Base-by-base conservation (phyloP, 2,113 vertebrate genomes). In the Chionodraco myersi region DNA sequence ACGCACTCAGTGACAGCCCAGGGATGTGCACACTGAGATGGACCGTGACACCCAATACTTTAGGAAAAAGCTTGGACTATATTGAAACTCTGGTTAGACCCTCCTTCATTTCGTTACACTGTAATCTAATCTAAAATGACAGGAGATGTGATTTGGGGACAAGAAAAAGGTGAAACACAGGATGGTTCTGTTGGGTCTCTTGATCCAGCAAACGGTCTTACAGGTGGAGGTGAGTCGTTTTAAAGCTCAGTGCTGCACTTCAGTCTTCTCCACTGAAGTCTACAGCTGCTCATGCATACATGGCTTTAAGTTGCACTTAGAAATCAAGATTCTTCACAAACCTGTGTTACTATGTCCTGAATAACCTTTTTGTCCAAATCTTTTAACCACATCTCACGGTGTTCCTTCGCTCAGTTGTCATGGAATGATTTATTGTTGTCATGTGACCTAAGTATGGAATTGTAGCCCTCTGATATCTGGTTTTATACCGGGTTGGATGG, bases 11-110 rank as follows among this genome's bases (percentile, higher is more conserved):
- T 41, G 41, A 56, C 62, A 77, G 51, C 18, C 30, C 68, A 52
- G 73, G 68, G 68, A 77, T 48, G 63, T 18, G 23, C 62, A 53
- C 63, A 67, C 49, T 58, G 14, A 76, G 60, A 34, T 47, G 63
- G 47, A 70, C 34, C 34, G 23, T 82, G 79, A 79, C 77, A 74
- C 41, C 70, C 41, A 15, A 8, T 51, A 56, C 72, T 78, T 21
- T 45, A 26, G 26, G n/a, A 23, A 18, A 67, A n/a, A 23, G 12
- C 21, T 21, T 13, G 8, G 21, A 21, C 51, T 41, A 5, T 74
- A 48, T 65, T 59, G 4, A 68, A 47, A 56, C 21, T 21, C 21
- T 21, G 21, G 21, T 21, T 21, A 21, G 21, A 21, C 21, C 21
- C 21, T 21, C 21, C 21, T 21, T 21, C 21, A 21, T 21, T 21